A percentile compares a stretch with the other conserved stretches of the same genome.
Conservation (phyloP, 2,888 invertebrate species). For the Conus canariensis region DNA sequence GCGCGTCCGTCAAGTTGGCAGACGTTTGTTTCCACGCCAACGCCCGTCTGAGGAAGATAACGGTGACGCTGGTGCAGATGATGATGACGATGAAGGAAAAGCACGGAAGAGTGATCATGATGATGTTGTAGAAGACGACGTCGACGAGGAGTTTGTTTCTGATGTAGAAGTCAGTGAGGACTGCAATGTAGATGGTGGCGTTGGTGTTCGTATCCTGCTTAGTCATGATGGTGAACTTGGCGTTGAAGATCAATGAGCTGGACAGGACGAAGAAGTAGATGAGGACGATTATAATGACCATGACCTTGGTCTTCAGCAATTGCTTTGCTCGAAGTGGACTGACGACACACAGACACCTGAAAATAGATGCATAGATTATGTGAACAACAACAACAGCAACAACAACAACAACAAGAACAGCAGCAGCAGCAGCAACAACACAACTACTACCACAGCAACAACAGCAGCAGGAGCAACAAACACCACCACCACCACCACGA, state of each 20-base stretch:
- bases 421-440: too few relatives aligned
- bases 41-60: background rate
- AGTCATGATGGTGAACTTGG: slow-evolving; percentile 18
- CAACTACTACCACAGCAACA: too few relatives aligned
- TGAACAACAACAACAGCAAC: too few relatives aligned
- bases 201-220: background rate
- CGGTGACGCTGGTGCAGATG: slow-evolving; percentile 27
- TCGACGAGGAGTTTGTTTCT: slow-evolving; percentile 29
- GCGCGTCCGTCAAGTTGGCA: background rate
- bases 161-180: slow-evolving; percentile 15
- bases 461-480: too few relatives aligned
- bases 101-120: slow-evolving; percentile 16
- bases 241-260: slow-evolving; percentile 32
- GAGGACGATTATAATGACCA: slow-evolving; percentile 19
- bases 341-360: slow-evolving; percentile 31
- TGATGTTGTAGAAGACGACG: slow-evolving; percentile 33
- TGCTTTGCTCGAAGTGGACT: slow-evolving; percentile 33
- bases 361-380: too few relatives aligned
- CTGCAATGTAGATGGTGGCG: background rate
- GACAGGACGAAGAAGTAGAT: slow-evolving; percentile 34
- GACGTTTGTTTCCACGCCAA: slow-evolving; percentile 20
- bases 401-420: too few relatives aligned
- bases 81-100: slow-evolving; percentile 26
- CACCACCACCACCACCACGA: too few relatives aligned
- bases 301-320: slow-evolving; percentile 31